Base-by-base conservation (phyloP, 2,113 vertebrate genomes). In the Scortum barcoo region DNA sequence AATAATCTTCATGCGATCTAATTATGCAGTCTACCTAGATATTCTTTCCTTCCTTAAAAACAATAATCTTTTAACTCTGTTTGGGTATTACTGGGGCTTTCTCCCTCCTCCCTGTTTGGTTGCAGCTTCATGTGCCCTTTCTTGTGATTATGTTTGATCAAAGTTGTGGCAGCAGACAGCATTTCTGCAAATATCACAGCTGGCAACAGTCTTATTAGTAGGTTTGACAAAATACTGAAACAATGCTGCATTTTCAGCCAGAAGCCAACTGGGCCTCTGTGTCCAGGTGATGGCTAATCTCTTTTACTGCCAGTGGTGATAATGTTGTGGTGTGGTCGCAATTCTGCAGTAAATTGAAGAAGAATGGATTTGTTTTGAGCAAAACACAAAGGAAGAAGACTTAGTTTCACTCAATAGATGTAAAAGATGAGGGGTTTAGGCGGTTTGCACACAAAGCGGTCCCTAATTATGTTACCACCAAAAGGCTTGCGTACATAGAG, bases 131-230 rank as follows among this genome's bases (percentile, higher is more conserved):
- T n/a, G 20, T 56, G 71, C 46, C 50, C 42, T 77, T 73, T 54
- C 20, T 58, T 65, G 42, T 70, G 30, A 71, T 73, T 50, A 74
- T 13, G 51, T 68, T 57, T 72, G 54, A 67, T 83, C 65, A 50
- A 20, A 68, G 85, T 30, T 76, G 48, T 68, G 17, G 38, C 26
- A 38, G 73, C 50, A 48, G 36, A 38, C 26, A 26, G 28, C 33
- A 36, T 36, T 56, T 30, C 61, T 36, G 74, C 46, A 80, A 80
- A 78, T 60, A 84, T 75, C 69, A 68, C 53, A 76, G 36, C 48
- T 30, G 69, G 68, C 12, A 36, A 36, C 26, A 72, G 67, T 50
- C n/a, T 69, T 76, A 56, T 42, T 48, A 67, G 44, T n/a, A 61
- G 19, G 14, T 17, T 33, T 4, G 53, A 60, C 28, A 60, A 75